Percentiles rank a stretch among this genome's conserved stretches.
phyloP scores from a whole-genome alignment of 2,888 invertebrate species.

The Chromoteleia sp. region DNA sequence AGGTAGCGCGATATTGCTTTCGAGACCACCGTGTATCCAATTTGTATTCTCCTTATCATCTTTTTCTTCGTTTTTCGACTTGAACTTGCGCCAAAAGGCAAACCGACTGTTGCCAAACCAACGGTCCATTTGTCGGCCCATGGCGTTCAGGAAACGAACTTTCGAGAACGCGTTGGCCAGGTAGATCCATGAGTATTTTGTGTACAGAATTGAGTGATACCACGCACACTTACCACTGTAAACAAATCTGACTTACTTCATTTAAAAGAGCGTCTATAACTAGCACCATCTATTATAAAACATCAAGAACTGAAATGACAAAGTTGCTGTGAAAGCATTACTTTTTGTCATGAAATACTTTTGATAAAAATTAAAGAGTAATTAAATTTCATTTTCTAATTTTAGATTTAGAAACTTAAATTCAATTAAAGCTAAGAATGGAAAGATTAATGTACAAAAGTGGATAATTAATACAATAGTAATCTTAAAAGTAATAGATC shows the following conservation, averaged over 20 bases:
- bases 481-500: no score
- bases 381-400: no score
- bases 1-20: slow-evolving; percentile 92
- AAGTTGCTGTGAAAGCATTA: no score
- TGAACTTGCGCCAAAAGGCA: slow-evolving; percentile 87
- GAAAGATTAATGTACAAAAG: no score
- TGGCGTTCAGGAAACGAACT: slow-evolving; percentile 80
- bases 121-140: slow-evolving; percentile 85
- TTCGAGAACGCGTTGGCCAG: slow-evolving; percentile 79
- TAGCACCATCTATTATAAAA: no score
- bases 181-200: slow-evolving; percentile 81
- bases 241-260: slow-evolving; percentile 54
- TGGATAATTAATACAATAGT: no score
- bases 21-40: slow-evolving; percentile 86
- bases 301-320: no score
- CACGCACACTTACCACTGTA: slow-evolving; percentile 81
- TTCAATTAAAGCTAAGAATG: no score
- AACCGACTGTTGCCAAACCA: slow-evolving; percentile 87
- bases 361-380: no score
- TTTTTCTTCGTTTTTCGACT: slow-evolving; percentile 82
- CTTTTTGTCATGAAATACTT: no score
- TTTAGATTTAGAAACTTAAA: no score
- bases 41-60: slow-evolving; percentile 84
- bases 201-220: slow-evolving; percentile 81
- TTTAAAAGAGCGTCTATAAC: neutral